Percentiles rank a stretch among this genome's conserved stretches.
phyloP scores from a whole-genome alignment of 2,797 vertebrate species.

The Synanceia verrucosa region DNA sequence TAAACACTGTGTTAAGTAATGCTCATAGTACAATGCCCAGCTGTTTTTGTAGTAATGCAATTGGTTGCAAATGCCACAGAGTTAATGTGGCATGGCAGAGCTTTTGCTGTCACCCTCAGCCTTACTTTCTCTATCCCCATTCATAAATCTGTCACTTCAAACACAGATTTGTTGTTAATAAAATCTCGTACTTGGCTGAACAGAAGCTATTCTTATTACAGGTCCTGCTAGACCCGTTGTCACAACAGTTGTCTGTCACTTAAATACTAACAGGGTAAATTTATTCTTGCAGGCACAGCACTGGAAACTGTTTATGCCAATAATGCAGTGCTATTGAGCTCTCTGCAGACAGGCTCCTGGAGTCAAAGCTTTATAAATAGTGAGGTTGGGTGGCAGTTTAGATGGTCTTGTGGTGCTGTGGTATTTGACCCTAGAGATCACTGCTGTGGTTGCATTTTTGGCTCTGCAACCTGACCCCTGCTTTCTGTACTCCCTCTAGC shows the following conservation, averaged over 20 bases:
- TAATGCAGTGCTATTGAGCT: background rate
- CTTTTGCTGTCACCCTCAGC: constrained; percentile 16
- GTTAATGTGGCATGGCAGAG: constrained; percentile 4
- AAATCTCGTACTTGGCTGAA: background rate
- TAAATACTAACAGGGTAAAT: background rate
- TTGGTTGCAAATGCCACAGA: background rate
- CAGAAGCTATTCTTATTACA: background rate
- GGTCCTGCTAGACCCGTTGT: background rate
- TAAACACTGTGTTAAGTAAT: background rate
- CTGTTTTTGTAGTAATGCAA: fast-evolving
- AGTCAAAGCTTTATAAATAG: constrained; percentile 10
- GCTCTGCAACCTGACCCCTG: constrained; percentile 3
- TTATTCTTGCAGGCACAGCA: background rate
- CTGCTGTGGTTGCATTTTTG: constrained; percentile 37
- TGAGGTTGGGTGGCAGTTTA: background rate
- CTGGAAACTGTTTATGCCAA: background rate
- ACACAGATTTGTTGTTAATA: too few relatives aligned
- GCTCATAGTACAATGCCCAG: background rate
- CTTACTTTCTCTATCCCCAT: background rate
- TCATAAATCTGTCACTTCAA: background rate
- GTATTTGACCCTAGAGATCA: constrained; percentile 28
- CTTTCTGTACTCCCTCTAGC: background rate
- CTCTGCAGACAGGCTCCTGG: background rate
- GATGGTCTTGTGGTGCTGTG: background rate
- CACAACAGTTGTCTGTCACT: background rate